Percentiles rank a stretch among this genome's conserved stretches.
phyloP scores from a whole-genome alignment of 2,888 invertebrate genomes.

The Leptinotarsa haldemani region DNA sequence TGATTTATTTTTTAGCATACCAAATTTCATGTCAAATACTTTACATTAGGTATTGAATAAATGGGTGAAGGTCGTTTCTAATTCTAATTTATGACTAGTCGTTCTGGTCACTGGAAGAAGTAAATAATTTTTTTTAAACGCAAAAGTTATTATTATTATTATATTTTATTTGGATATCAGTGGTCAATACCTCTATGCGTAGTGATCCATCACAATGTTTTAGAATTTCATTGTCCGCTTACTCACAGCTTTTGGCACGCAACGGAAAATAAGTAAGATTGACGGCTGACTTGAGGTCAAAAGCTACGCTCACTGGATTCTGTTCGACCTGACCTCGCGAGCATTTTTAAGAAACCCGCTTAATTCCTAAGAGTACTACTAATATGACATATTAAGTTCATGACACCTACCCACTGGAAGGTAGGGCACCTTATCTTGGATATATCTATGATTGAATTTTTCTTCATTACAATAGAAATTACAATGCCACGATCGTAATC shows the following conservation, averaged over 20 bases:
- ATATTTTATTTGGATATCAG: neutral
- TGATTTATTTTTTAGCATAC: too few relatives aligned
- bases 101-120: too few relatives aligned
- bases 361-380: neutral
- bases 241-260: neutral
- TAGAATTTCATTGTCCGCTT: neutral
- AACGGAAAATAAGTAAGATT: neutral
- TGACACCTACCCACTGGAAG: slow-evolving; percentile 9
- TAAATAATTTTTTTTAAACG: too few relatives aligned
- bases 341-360: slow-evolving; percentile 1
- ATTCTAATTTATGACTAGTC: too few relatives aligned
- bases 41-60: too few relatives aligned
- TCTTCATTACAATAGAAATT: slow-evolving; percentile 14
- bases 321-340: slow-evolving; percentile 8
- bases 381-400: slow-evolving; percentile 12
- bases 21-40: too few relatives aligned
- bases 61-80: too few relatives aligned
- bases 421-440: slow-evolving; percentile 15
- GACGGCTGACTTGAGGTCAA: slow-evolving; percentile 12
- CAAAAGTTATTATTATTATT: too few relatives aligned
- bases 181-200: too few relatives aligned
- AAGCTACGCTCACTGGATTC: slow-evolving; percentile 10
- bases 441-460: slow-evolving; percentile 11
- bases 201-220: neutral
- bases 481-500: slow-evolving; percentile 19